phyloP scores from a whole-genome alignment of 2,113 vertebrate genomes.

The Ictalurus furcatus region DNA sequence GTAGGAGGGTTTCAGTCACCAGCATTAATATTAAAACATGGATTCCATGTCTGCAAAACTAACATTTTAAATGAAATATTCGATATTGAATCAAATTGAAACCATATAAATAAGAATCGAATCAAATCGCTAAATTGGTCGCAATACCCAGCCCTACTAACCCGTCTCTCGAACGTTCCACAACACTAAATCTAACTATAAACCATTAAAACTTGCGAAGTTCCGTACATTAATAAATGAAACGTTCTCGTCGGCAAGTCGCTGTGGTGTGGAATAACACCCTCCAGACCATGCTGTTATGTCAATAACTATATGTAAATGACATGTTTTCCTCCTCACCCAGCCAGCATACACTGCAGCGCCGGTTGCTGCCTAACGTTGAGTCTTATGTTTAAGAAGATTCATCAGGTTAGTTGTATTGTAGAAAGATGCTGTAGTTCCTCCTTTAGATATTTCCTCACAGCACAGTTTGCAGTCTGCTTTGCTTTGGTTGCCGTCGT shows the following conservation, averaged over 20 bases:
- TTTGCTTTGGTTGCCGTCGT: background rate
- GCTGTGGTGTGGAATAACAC: background rate
- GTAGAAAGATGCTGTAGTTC: background rate
- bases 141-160: no score
- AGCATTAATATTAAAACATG: no score
- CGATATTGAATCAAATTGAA: no score
- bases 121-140: no score
- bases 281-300: background rate
- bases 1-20: no score
- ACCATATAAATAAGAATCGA: no score
- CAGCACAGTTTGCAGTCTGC: background rate
- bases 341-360: background rate
- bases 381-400: background rate
- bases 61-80: no score
- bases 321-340: background rate
- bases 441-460: background rate
- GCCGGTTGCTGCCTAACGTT: background rate
- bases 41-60: no score
- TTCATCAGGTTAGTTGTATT: background rate
- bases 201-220: background rate
- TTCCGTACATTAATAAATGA: background rate
- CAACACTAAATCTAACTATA: background rate
- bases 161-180: background rate
- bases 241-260: background rate
- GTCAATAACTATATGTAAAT: no score